Evolutionary conservation across 37 sponge, comb jelly and placozoan species (phyloP).

Genomic region (Mnemiopsis leidyi): DNA sequence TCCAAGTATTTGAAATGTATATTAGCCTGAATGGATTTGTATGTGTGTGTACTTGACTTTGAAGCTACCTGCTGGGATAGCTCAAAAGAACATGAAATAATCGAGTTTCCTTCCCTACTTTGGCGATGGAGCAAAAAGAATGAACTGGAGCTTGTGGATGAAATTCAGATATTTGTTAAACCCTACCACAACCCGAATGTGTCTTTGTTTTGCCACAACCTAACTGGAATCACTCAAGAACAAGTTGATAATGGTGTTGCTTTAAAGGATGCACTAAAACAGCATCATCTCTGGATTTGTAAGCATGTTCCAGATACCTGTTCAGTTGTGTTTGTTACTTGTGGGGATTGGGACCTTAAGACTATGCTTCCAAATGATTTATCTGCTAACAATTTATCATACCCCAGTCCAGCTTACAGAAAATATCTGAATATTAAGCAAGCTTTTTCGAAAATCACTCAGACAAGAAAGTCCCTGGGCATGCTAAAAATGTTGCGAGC

Average conservation of each 20-base stretch:
- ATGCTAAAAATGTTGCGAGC: constrained; percentile 17
- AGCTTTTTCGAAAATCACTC: background rate
- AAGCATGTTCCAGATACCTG: background rate
- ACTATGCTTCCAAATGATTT: constrained; percentile 47
- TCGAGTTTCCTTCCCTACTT: constrained; percentile 51
- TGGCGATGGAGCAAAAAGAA: background rate
- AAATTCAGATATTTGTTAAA: constrained; percentile 59
- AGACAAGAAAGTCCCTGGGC: background rate
- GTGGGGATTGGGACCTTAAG: constrained; percentile 41
- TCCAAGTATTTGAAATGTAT: too few relatives aligned
- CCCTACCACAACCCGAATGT: background rate
- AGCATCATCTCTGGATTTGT: background rate
- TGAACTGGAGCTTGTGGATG: background rate
- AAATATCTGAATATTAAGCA: constrained; percentile 4
- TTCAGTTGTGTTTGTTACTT: constrained; percentile 25
- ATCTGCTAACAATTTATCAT: background rate
- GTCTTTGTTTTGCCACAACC: constrained; percentile 26
- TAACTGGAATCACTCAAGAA: constrained; percentile 36
- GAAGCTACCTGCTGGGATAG: constrained; percentile 63
- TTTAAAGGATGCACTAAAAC: constrained; percentile 21
- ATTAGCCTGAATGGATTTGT: too few relatives aligned
- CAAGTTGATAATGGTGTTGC: background rate
- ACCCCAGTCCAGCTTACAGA: constrained; percentile 21
- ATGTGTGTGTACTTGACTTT: constrained; percentile 48
- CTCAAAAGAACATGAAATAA: constrained; percentile 34